phyloP scores from a whole-genome alignment of 2,888 invertebrate genomes.

The Prosopocoilus inquinatus region DNA sequence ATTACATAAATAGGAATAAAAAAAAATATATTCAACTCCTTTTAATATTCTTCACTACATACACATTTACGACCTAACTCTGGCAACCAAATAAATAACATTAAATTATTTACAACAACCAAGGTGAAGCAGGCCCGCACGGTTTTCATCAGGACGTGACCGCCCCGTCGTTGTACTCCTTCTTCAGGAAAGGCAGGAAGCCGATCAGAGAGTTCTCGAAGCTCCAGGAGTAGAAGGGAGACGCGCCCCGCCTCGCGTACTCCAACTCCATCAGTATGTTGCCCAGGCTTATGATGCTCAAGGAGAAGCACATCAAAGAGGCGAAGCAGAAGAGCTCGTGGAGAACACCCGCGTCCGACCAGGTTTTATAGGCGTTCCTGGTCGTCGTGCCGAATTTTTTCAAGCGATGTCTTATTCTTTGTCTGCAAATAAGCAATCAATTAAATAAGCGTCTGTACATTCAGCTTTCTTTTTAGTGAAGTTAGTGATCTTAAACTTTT shows the following conservation, averaged over 20 bases:
- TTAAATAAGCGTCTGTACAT: too few relatives aligned
- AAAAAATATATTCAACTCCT: too few relatives aligned
- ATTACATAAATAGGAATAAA: too few relatives aligned
- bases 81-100: too few relatives aligned
- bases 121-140: not conserved
- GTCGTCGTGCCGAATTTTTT: constrained; percentile 26
- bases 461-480: too few relatives aligned
- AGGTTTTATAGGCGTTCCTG: constrained; percentile 32
- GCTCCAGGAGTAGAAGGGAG: not conserved
- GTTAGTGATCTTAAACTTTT: too few relatives aligned
- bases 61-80: too few relatives aligned
- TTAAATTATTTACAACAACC: too few relatives aligned
- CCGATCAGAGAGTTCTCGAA: constrained; percentile 1
- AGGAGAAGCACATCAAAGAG: constrained; percentile 44
- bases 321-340: constrained; percentile 42
- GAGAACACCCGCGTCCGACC: constrained; percentile 37
- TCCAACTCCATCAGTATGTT: constrained; percentile 45
- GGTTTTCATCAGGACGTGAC: not conserved
- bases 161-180: not conserved
- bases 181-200: constrained; percentile 2
- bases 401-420: constrained; percentile 28
- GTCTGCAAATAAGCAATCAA: constrained; percentile 28
- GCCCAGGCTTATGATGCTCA: constrained; percentile 42
- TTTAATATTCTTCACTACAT: too few relatives aligned
- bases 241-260: constrained; percentile 21